Conservation (phyloP, 2,888 invertebrate species). For the Caenorhabditis angaria region DNA sequence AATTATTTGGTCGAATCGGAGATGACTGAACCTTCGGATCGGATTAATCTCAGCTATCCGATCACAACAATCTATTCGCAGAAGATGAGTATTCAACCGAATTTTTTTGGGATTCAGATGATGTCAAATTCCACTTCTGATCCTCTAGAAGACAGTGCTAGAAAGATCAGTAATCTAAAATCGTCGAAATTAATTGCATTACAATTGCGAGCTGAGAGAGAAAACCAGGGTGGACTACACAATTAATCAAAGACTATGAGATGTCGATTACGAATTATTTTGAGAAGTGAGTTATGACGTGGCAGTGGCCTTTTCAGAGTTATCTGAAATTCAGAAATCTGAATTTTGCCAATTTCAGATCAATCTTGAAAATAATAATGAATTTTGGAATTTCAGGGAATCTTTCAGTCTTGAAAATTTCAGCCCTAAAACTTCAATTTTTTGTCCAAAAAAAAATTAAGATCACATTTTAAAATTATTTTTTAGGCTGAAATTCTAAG, state of each 20-base stretch:
- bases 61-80: conserved; percentile 61
- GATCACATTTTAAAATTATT: too few relatives aligned
- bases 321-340: too few relatives aligned
- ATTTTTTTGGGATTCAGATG: conserved; percentile 66
- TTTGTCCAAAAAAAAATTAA: too few relatives aligned
- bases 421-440: too few relatives aligned
- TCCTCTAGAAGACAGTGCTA: too few relatives aligned
- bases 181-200: conserved; percentile 55
- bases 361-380: too few relatives aligned
- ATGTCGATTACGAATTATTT: conserved; percentile 64
- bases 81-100: conserved; percentile 64
- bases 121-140: conserved; percentile 25
- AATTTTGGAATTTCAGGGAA: too few relatives aligned
- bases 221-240: conserved; percentile 62
- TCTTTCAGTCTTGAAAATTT: too few relatives aligned
- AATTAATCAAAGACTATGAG: conserved; percentile 64
- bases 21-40: conserved; percentile 29
- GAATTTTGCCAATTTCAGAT: too few relatives aligned
- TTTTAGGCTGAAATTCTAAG: too few relatives aligned
- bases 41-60: conserved; percentile 63
- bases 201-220: conserved; percentile 63
- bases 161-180: conserved; percentile 46
- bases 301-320: too few relatives aligned
- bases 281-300: conserved; percentile 55
- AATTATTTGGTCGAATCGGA: conserved; percentile 32